These are phyloP conservation scores for Patella vulgata DNA, from an alignment of 1,140 invertebrate species.

Conservation along the genomic window DNA sequence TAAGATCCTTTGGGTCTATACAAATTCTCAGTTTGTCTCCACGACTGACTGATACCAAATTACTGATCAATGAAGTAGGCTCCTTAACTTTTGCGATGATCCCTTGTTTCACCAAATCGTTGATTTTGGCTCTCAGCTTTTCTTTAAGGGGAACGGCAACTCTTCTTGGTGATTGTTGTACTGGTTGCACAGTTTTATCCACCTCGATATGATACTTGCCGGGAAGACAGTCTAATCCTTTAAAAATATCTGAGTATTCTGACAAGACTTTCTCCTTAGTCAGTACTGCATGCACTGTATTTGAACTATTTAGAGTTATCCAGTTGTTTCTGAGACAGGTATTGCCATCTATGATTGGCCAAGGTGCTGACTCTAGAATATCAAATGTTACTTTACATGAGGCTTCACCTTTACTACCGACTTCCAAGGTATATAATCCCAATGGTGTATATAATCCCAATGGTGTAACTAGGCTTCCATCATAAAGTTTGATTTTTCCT, in stretches of 20 bases:
- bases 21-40: conserved; percentile 21
- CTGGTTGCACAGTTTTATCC: conserved; percentile 14
- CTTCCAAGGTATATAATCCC: neutral
- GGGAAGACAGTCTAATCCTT: conserved; percentile 22
- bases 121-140: no score
- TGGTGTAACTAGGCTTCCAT: neutral
- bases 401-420: neutral
- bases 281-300: neutral
- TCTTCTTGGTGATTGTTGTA: conserved; percentile 22
- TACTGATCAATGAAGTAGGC: no score
- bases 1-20: no score
- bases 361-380: neutral
- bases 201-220: conserved; percentile 20
- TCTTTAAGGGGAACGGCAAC: no score
- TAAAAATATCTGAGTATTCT: conserved; percentile 27
- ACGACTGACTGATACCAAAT: conserved; percentile 16
- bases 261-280: conserved; percentile 17
- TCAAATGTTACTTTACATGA: neutral
- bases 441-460: neutral
- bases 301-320: conserved; percentile 4
- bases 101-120: no score
- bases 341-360: conserved; percentile 2
- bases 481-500: conserved; percentile 28
- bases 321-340: conserved; percentile 3
- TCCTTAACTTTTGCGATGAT: no score